Conservation (phyloP, 1,140 invertebrate species). For the Neoseiulus cucumeris region DNA sequence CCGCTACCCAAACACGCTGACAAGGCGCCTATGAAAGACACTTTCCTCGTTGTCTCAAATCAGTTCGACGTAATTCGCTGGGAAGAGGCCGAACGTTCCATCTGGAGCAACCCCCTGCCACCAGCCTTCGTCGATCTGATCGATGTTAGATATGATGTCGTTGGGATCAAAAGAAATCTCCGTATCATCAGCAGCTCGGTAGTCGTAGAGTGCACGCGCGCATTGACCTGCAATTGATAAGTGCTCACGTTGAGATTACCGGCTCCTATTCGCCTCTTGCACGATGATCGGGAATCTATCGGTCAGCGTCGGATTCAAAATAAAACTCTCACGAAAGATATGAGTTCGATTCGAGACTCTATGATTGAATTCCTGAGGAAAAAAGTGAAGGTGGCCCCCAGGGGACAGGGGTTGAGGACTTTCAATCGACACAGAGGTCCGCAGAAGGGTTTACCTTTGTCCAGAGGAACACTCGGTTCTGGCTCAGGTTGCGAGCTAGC, state of each 20-base stretch:
- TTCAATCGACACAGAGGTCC: no score
- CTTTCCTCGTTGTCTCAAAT: conserved; percentile 16
- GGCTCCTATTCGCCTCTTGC: no score
- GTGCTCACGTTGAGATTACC: no score
- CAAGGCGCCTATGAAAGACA: no score
- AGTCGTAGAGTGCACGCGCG: conserved; percentile 81
- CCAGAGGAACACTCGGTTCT: conserved; percentile 14
- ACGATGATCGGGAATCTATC: no score
- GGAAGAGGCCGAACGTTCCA: conserved; percentile 65
- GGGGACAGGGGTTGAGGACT: no score
- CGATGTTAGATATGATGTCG: conserved; percentile 79
- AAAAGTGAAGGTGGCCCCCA: no score
- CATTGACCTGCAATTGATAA: conserved; percentile 22
- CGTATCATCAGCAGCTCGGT: conserved; percentile 86
- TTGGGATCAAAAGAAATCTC: conserved; percentile 92
- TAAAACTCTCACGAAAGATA: no score
- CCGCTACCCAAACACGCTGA: no score
- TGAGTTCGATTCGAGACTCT: no score
- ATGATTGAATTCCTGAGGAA: no score
- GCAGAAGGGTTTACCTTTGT: conserved; percentile 13
- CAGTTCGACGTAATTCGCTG: conserved; percentile 85
- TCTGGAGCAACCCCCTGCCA: conserved; percentile 80
- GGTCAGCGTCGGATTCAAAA: no score
- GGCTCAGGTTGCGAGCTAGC: background rate
- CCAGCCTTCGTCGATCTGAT: conserved; percentile 88